phyloP scores from a whole-genome alignment of 2,797 vertebrate genomes.

The Hypotaenidia philippensis region DNA sequence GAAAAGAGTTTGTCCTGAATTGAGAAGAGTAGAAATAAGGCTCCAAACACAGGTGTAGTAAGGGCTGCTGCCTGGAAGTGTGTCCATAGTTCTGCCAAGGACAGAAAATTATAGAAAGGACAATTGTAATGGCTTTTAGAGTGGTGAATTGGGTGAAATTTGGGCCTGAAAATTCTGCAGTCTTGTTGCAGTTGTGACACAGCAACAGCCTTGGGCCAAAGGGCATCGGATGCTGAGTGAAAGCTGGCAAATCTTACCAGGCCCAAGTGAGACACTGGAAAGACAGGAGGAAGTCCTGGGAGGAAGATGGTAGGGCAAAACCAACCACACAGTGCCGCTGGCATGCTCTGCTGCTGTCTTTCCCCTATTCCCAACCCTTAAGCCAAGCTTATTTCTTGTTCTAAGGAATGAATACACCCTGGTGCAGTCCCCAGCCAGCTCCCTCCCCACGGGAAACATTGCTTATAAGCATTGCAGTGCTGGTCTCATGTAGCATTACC shows the following conservation, averaged over 20 bases:
- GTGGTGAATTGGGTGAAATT: neutral
- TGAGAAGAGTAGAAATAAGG: neutral
- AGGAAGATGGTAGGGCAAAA: fast-evolving
- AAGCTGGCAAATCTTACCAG: neutral
- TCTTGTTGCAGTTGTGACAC: neutral
- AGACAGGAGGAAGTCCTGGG: neutral
- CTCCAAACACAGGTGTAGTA: fast-evolving
- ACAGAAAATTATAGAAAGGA: neutral
- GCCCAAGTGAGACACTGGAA: neutral
- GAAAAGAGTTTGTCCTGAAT: neutral
- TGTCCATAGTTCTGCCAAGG: neutral
- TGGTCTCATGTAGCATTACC: neutral
- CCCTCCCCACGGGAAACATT: neutral
- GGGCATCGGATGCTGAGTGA: neutral
- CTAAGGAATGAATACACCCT: neutral
- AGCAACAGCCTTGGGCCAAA: neutral
- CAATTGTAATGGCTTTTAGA: neutral
- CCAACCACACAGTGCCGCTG: neutral
- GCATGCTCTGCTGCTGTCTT: neutral
- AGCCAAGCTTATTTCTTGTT: neutral
- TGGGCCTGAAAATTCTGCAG: neutral
- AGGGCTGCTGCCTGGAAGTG: neutral
- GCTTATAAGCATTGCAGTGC: fast-evolving
- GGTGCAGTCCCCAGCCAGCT: neutral
- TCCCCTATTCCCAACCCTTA: neutral